Conservation (phyloP, 2,797 vertebrate genomes). For the Carapus acus region DNA sequence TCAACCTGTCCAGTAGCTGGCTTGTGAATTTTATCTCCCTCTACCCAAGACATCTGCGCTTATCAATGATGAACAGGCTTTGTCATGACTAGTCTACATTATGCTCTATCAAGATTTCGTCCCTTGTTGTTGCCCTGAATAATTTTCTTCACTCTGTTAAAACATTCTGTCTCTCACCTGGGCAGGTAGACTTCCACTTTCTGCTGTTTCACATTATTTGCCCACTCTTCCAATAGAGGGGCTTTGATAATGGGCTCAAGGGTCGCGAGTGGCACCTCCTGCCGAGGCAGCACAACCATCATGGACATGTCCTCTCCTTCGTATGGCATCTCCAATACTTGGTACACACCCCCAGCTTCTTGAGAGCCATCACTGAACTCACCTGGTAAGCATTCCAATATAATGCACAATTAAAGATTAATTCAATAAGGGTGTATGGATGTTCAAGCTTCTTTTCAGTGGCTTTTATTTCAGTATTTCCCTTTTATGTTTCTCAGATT, state of each 20-base stretch:
- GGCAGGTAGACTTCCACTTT: constrained; percentile 97
- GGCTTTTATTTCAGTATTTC: no score
- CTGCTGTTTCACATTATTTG: constrained; percentile 91
- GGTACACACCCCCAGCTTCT: constrained; percentile 95
- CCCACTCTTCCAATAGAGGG: constrained; percentile 91
- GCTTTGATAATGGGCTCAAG: constrained; percentile 92
- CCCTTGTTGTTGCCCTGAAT: no score
- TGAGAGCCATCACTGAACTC: constrained; percentile 97
- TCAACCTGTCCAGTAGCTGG: no score
- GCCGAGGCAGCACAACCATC: constrained; percentile 90
- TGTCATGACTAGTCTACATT: no score
- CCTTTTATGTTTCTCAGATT: no score
- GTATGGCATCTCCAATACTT: constrained; percentile 96
- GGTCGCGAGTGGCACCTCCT: constrained; percentile 89
- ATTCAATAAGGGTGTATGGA: no score
- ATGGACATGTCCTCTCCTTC: constrained; percentile 92
- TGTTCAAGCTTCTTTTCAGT: no score
- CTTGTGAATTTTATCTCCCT: no score
- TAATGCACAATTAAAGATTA: background rate
- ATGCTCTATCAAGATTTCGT: no score
- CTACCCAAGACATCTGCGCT: no score
- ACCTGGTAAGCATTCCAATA: constrained; percentile 61
- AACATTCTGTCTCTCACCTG: constrained; percentile 69
- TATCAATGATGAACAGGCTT: no score
- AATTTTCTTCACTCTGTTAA: no score